These are phyloP conservation scores for Catharus minimus DNA, from an alignment of 2,113 vertebrate species.

Conservation along the genomic window DNA sequence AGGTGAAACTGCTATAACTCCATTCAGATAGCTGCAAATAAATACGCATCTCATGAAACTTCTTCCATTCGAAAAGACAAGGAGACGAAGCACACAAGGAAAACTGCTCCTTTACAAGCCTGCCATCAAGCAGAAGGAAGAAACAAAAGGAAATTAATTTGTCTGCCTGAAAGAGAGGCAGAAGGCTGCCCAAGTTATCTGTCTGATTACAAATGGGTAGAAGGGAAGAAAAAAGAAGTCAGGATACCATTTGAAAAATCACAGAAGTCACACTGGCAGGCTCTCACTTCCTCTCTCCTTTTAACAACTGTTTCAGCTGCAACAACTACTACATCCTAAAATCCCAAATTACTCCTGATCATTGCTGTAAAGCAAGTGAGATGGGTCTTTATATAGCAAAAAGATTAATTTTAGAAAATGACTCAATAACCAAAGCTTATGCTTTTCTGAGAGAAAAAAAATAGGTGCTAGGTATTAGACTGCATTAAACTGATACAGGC, in stretches of 20 bases:
- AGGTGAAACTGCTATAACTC: background rate
- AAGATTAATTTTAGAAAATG: constrained; percentile 33
- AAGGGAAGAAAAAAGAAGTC: background rate
- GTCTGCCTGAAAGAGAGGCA: background rate
- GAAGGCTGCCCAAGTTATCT: background rate
- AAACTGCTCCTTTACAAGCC: background rate
- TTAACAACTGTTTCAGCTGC: constrained; percentile 32
- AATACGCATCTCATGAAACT: background rate
- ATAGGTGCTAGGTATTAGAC: background rate
- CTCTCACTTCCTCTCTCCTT: constrained; percentile 7
- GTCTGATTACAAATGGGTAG: background rate
- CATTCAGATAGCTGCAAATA: background rate
- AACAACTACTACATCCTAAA: constrained; percentile 15
- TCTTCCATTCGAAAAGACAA: background rate
- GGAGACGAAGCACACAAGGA: background rate
- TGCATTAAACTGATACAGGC: background rate
- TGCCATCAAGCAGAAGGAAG: background rate
- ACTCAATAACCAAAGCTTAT: constrained; percentile 29
- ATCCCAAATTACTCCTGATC: background rate
- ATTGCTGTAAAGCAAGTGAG: background rate
- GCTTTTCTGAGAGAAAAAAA: constrained; percentile 34
- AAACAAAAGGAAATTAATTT: background rate
- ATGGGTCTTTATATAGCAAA: constrained; percentile 37
- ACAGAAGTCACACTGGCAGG: background rate
- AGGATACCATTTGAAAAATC: background rate